A percentile compares a stretch with the other conserved stretches of the same genome.
Evolutionary conservation across 2,797 vertebrate species (phyloP).

Genomic region (Harpia harpyja): DNA sequence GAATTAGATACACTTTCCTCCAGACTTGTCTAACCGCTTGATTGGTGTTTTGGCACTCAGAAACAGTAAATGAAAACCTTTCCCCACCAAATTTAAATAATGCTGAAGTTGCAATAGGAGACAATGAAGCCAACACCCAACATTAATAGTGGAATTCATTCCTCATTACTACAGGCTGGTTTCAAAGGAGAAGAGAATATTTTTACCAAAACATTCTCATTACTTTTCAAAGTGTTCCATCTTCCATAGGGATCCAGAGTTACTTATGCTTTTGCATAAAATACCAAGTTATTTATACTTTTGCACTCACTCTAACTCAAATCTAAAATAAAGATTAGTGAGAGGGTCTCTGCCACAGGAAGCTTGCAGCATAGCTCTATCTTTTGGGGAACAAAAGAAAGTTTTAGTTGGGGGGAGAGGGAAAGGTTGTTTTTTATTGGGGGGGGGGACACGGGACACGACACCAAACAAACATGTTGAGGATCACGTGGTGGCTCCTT

Average conservation of each 20-base stretch:
- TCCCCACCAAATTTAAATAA: not conserved
- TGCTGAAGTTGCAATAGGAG: not conserved
- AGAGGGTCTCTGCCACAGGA: not conserved
- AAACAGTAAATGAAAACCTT: not conserved
- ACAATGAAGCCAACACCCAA: not conserved
- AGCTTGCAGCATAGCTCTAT: not conserved
- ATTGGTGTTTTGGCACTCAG: slow-evolving; percentile 10
- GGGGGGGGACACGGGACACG: no score
- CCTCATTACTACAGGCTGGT: not conserved
- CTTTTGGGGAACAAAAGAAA: not conserved
- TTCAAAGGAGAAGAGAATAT: not conserved
- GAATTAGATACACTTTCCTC: not conserved
- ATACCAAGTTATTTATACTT: not conserved
- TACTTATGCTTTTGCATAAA: not conserved
- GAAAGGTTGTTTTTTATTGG: not conserved
- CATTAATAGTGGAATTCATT: not conserved
- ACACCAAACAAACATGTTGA: not conserved
- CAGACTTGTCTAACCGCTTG: not conserved
- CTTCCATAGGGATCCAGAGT: not conserved
- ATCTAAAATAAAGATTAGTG: not conserved
- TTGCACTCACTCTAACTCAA: not conserved
- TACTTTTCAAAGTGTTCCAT: not conserved
- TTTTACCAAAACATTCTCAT: not conserved
- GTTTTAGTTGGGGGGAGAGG: fast-evolving
- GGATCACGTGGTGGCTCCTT: fast-evolving